Evolutionary conservation across 2,113 vertebrate species (phyloP).

Genomic region (Carassius gibelio): DNA sequence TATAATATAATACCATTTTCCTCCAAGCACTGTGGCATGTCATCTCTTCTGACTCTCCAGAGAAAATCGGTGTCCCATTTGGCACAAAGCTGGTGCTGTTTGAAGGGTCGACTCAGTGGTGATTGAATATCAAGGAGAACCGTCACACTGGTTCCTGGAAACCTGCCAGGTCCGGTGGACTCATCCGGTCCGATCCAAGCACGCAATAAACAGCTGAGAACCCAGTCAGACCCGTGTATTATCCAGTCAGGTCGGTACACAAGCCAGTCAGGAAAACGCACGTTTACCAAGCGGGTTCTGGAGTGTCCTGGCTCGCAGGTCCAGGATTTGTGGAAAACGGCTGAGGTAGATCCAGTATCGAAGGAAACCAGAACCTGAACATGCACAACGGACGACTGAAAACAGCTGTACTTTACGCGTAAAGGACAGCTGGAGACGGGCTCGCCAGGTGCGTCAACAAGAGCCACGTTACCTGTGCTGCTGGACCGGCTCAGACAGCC

Average conservation of each 20-base stretch:
- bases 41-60: conserved; percentile 44
- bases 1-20: conserved; percentile 66
- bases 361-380: conserved; percentile 70
- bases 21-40: conserved; percentile 54
- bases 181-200: conserved; percentile 57
- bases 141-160: conserved; percentile 53
- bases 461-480: conserved; percentile 57
- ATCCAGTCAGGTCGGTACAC: conserved; percentile 76
- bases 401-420: conserved; percentile 71
- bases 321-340: conserved; percentile 67
- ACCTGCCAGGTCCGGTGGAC: conserved; percentile 29
- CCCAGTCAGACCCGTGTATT: conserved; percentile 61
- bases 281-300: conserved; percentile 52
- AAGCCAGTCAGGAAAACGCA: conserved; percentile 77
- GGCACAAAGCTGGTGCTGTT: conserved; percentile 69
- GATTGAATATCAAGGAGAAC: conserved; percentile 60
- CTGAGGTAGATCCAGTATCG: conserved; percentile 62
- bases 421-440: conserved; percentile 59
- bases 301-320: conserved; percentile 63
- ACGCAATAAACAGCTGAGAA: conserved; percentile 65
- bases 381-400: conserved; percentile 61
- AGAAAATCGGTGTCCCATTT: conserved; percentile 69
- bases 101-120: conserved; percentile 70
- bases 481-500: neutral
- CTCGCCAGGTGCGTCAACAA: conserved; percentile 73